These are phyloP conservation scores for Bilobella aurantiaca DNA, from an alignment of 1,140 invertebrate species.

Conservation along the genomic window DNA sequence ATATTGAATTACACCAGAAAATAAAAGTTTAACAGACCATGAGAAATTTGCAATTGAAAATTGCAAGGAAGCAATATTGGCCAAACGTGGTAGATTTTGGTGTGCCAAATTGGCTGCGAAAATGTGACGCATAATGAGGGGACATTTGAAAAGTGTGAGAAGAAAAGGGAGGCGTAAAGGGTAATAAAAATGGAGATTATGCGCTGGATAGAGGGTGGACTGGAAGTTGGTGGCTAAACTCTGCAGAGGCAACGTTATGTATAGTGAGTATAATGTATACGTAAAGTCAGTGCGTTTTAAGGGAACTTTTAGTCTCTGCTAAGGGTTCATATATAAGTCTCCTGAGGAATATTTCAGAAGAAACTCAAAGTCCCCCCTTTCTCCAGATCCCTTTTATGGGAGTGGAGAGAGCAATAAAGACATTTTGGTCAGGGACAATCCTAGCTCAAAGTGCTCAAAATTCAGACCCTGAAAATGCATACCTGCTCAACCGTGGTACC, in stretches of 20 bases:
- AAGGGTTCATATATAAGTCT: constrained; percentile 9
- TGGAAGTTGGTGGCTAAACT: not conserved
- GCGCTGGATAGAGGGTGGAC: not conserved
- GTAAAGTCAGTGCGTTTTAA: constrained; percentile 9
- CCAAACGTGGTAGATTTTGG: too few relatives aligned
- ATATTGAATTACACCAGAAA: not conserved
- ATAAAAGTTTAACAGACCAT: not conserved
- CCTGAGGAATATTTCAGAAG: not conserved
- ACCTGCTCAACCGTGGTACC: too few relatives aligned
- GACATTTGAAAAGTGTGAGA: not conserved
- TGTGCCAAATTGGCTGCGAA: too few relatives aligned
- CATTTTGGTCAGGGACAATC: constrained; percentile 1
- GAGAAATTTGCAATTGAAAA: too few relatives aligned
- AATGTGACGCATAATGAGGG: too few relatives aligned
- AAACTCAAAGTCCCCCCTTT: not conserved
- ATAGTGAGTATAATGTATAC: constrained; percentile 2
- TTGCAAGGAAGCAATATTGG: too few relatives aligned
- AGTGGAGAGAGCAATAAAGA: constrained; percentile 32
- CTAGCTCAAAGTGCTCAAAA: not conserved
- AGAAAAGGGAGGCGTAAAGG: not conserved
- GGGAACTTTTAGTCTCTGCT: not conserved
- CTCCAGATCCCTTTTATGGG: constrained; percentile 23
- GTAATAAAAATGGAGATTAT: constrained; percentile 12
- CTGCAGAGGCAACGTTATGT: not conserved
- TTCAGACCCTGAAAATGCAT: not conserved